phyloP scores from a whole-genome alignment of 2,113 vertebrate genomes.

The Gobiocypris rarus region DNA sequence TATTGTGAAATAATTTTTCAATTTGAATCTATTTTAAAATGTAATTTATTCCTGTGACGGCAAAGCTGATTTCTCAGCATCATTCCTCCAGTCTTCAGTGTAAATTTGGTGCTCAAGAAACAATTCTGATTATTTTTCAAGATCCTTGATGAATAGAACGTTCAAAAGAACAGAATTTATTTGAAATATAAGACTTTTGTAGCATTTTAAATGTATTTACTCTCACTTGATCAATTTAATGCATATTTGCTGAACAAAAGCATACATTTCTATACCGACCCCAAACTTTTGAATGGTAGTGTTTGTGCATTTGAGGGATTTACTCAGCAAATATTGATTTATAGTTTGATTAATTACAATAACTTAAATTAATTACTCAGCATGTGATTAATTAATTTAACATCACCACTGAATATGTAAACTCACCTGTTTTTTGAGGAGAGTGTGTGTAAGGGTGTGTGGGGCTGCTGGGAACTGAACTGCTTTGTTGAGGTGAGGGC shows the following conservation, averaged over 20 bases:
- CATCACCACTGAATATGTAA: not conserved
- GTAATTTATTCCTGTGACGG: no score
- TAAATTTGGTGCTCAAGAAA: no score
- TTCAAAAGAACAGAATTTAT: no score
- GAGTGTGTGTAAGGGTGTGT: conserved; percentile 16
- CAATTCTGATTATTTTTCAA: no score
- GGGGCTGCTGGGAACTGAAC: conserved; percentile 88
- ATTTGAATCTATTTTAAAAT: no score
- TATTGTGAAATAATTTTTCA: no score
- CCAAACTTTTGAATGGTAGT: not conserved
- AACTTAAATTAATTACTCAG: not conserved
- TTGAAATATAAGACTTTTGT: not conserved
- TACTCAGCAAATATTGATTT: not conserved
- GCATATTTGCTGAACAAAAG: not conserved
- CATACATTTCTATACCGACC: not conserved
- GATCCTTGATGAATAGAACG: no score
- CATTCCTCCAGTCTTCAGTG: no score
- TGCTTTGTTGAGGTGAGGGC: conserved; percentile 86
- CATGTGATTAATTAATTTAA: not conserved
- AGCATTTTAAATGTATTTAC: not conserved
- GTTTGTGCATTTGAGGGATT: not conserved
- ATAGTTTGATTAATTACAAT: not conserved
- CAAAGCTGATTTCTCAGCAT: no score
- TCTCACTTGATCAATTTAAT: not conserved
- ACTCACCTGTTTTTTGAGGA: conserved; percentile 24